Percentiles rank a stretch among this genome's conserved stretches.
Evolutionary conservation across 2,888 invertebrate species (phyloP).

Genomic region (Tenthredo notha): DNA sequence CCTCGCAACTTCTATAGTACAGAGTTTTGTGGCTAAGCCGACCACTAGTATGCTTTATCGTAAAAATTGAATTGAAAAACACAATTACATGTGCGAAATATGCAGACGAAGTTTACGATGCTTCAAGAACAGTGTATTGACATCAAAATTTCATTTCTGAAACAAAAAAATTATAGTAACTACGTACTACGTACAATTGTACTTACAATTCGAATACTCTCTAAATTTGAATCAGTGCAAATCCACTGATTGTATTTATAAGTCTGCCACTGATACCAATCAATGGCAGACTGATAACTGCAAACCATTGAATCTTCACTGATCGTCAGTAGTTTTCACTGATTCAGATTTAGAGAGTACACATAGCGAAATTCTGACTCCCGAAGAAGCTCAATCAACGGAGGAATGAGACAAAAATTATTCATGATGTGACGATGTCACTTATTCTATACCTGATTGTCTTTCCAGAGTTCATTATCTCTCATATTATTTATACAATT

Average conservation of each 20-base stretch:
- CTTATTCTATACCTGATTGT: background rate
- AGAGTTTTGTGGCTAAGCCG: background rate
- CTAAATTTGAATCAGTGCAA: no score
- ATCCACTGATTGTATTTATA: no score
- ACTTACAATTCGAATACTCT: background rate
- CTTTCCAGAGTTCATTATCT: background rate
- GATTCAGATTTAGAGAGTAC: no score
- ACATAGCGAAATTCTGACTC: background rate
- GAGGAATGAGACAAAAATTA: background rate
- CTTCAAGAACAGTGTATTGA: background rate
- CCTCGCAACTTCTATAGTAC: background rate
- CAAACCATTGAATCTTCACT: no score
- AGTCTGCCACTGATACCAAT: no score
- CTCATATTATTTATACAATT: background rate
- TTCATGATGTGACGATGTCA: background rate
- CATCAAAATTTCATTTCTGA: background rate
- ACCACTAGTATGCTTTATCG: background rate
- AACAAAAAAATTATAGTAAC: background rate
- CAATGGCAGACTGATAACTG: no score
- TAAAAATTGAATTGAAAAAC: background rate
- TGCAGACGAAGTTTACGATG: background rate
- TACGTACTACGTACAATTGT: background rate
- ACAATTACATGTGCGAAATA: background rate
- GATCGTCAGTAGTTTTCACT: no score
- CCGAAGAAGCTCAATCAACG: background rate